These are phyloP conservation scores for Colaptes auratus DNA, from an alignment of 2,113 vertebrate genomes.

Conservation along the genomic window DNA sequence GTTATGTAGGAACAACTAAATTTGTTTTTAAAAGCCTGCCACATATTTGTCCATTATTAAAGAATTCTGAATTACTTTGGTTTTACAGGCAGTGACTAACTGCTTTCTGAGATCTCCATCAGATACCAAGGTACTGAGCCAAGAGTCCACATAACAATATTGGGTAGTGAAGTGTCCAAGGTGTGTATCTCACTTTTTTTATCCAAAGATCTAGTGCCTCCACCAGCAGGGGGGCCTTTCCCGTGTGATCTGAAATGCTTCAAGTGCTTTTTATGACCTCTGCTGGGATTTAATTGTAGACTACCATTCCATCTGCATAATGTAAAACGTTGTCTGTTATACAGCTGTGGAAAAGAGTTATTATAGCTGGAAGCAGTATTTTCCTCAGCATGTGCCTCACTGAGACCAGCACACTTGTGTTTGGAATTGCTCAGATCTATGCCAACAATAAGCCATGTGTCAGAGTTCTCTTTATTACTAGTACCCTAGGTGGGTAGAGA, in stretches of 20 bases:
- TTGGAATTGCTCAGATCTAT: not conserved
- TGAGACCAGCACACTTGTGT: not conserved
- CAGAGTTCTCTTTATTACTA: not conserved
- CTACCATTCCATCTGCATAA: not conserved
- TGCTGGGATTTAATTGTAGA: not conserved
- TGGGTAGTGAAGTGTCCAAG: not conserved
- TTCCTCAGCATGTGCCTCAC: not conserved
- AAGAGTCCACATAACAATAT: not conserved
- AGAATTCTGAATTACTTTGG: not conserved
- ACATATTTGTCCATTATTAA: not conserved
- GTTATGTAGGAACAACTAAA: not conserved
- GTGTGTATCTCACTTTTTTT: not conserved
- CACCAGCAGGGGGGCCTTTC: not conserved
- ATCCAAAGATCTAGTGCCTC: not conserved
- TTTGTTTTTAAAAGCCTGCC: not conserved
- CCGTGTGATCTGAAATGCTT: not conserved
- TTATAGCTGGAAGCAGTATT: not conserved
- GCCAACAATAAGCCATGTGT: not conserved
- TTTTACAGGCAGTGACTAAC: not conserved
- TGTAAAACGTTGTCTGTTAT: not conserved
- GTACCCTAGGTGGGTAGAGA: not conserved
- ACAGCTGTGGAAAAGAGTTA: not conserved
- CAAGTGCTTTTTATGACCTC: not conserved
- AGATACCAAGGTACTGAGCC: not conserved
- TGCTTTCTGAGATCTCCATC: not conserved